These are phyloP conservation scores for Unio pictorum DNA, from an alignment of 2,888 invertebrate species.

Conservation along the genomic window DNA sequence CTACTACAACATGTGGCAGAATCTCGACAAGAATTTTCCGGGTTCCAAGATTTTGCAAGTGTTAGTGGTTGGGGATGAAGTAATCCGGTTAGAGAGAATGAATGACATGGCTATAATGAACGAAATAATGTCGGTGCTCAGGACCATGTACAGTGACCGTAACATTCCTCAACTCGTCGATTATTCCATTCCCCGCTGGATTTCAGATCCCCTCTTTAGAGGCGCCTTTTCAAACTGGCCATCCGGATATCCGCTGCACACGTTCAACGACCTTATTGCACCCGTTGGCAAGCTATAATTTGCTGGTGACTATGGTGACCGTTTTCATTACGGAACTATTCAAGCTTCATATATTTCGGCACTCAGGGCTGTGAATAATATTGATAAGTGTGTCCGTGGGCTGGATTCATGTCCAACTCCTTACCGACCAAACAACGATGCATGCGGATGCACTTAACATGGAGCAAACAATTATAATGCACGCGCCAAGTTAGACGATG, in stretches of 20 bases:
- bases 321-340: not conserved
- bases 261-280: not conserved
- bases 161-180: not conserved
- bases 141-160: not conserved
- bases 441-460: slow-evolving; percentile 1
- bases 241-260: not conserved
- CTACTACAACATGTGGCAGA: not conserved
- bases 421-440: not conserved
- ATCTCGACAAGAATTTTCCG: not conserved
- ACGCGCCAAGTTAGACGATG: not conserved
- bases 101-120: not conserved
- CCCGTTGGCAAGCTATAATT: slow-evolving; percentile 1
- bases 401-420: not conserved
- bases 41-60: slow-evolving; percentile 2
- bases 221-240: slow-evolving; percentile 5
- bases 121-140: not conserved
- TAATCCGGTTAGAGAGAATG: not conserved
- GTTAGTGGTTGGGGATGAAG: not conserved
- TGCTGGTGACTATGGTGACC: not conserved
- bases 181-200: slow-evolving; percentile 1
- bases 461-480: slow-evolving; percentile 2
- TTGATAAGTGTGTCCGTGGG: slow-evolving; percentile 1
- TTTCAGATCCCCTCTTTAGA: not conserved
- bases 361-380: not conserved
- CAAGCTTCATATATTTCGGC: slow-evolving; percentile 1